A percentile compares a stretch with the other conserved stretches of the same genome.
Evolutionary conservation across 1,140 invertebrate species (phyloP).

Genomic region (Acromyrmex echinatior): DNA sequence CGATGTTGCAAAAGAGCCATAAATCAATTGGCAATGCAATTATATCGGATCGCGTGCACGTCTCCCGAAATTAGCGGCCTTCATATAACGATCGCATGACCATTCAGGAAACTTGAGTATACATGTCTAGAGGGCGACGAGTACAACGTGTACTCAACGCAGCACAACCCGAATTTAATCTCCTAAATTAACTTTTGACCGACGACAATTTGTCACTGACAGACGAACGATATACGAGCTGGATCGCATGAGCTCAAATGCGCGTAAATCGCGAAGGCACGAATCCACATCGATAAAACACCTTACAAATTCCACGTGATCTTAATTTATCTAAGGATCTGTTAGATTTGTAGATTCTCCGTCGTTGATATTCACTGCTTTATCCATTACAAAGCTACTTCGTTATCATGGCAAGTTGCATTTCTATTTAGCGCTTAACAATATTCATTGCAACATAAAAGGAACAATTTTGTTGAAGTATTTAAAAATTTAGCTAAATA

Average conservation of each 20-base stretch:
- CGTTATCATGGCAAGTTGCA: background rate
- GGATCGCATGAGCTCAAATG: background rate
- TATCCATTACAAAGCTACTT: background rate
- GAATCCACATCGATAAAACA: background rate
- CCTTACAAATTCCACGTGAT: background rate
- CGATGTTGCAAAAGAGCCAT: background rate
- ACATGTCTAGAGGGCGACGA: background rate
- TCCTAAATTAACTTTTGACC: constrained; percentile 46
- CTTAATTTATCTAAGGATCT: constrained; percentile 18
- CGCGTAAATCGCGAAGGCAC: constrained; percentile 22
- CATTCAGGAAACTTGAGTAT: constrained; percentile 23
- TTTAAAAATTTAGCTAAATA: no score
- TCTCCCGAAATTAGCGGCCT: constrained; percentile 4
- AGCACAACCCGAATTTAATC: constrained; percentile 9
- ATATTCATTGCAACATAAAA: background rate
- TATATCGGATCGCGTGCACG: constrained; percentile 13
- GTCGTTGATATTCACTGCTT: background rate
- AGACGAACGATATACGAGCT: constrained; percentile 26
- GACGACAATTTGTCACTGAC: constrained; percentile 49
- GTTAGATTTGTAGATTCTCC: background rate
- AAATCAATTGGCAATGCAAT: constrained; percentile 28
- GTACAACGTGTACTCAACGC: constrained; percentile 2
- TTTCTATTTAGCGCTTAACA: background rate
- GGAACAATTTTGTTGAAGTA: no score
- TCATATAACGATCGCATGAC: constrained; percentile 4